Conservation (phyloP, 2,113 vertebrate species). For the Alexandromys fortis region DNA sequence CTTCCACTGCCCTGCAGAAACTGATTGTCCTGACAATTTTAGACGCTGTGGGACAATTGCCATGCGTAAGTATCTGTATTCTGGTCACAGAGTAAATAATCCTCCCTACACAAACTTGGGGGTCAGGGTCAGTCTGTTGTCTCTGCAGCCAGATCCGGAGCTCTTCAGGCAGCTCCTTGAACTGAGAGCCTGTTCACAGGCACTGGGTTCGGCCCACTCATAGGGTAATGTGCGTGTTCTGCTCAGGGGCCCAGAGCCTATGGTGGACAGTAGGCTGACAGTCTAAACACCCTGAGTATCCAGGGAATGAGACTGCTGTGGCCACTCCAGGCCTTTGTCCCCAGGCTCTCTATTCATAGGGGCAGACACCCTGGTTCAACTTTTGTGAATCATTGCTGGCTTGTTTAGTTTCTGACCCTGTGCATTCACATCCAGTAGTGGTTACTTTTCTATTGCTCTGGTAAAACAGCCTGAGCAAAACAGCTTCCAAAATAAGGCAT, state of each 20-base stretch:
- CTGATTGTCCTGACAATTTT: accelerated
- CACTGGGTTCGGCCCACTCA: background rate
- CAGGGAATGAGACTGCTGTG: background rate
- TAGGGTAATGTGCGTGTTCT: background rate
- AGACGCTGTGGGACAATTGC: background rate
- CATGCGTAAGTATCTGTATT: background rate
- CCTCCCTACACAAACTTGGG: background rate
- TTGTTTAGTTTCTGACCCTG: background rate
- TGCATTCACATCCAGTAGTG: too few species aligned
- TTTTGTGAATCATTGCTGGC: background rate
- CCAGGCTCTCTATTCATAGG: background rate
- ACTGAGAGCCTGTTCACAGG: background rate
- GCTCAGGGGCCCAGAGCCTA: background rate
- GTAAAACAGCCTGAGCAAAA: background rate
- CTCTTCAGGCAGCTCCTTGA: background rate
- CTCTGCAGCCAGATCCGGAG: background rate
- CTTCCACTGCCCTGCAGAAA: background rate
- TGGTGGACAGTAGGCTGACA: background rate
- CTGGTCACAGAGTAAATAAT: too few species aligned
- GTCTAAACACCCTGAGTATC: background rate
- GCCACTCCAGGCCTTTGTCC: background rate
- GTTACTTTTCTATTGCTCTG: background rate
- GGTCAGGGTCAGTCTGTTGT: background rate
- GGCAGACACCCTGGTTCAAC: too few species aligned
- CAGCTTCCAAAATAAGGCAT: background rate